Base-by-base conservation (phyloP, 92 coral and sea anemone genomes). In the Montipora capitata region DNA sequence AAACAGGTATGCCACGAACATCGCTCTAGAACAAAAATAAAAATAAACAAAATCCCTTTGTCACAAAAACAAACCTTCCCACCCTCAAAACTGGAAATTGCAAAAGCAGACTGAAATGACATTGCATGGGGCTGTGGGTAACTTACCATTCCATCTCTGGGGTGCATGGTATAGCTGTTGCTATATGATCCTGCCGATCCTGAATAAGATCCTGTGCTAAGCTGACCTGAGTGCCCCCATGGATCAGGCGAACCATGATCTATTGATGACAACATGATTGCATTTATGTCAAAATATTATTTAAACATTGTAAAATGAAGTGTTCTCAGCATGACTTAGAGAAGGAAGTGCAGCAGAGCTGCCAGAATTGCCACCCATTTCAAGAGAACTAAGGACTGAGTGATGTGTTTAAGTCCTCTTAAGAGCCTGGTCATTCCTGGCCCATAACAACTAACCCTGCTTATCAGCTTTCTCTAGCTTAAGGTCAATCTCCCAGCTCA, bases 191-290 rank as follows among this genome's bases (percentile, higher is more conserved):
- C 94, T 40, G 89, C 90, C 0, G 96, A 97, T 78, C 94, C 87
- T 2, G 99, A 92, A 18, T 98, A 89, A 0, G 93, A 85, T 58
- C 98, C 92, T 73, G 94, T 86, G 63, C 97, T 96, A 85, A 94
- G 90, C 79, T 95, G 97, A 68, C 91, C 86, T 58, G 96, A 74
- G 80, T 97, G 99, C 5, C 93, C 84, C 99, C 99, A 97, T 3
- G 99, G 98, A 84, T 97, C 99, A 8, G 99, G 99, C 59, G 99
- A 97, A 54, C 99, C 98, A 91, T 97, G 99, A 68, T 97, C 99
- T 93, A 89, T 49, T 79, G 79, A 63, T n/a, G 12, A 77, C 68
- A 41, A 83, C 59, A 15, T 2, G 58, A 71, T 49, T 41, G 7
- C 3, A 27, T 63, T 41, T 40, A 10, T 1, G 4, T 71, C 3